A percentile compares a stretch with the other conserved stretches of the same genome.
Conservation (phyloP, 2,888 invertebrate species). For the Cryptus armator region DNA sequence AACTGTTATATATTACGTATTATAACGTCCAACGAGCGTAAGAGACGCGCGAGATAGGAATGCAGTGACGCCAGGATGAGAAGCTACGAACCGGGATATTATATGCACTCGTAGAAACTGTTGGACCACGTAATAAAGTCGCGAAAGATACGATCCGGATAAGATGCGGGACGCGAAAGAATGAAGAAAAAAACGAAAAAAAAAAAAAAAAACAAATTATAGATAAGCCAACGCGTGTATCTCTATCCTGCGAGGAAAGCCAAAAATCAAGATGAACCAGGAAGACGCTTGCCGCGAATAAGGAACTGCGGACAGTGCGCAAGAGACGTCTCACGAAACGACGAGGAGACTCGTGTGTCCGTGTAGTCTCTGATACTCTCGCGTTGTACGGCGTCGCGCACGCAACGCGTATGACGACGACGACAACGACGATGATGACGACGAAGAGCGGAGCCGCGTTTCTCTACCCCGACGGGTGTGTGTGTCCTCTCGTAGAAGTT, state of each 20-base stretch:
- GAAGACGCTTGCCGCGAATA: constrained; percentile 12
- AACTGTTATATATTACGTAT: constrained; percentile 26
- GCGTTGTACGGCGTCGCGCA: background rate
- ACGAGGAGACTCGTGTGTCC: background rate
- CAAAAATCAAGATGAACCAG: constrained; percentile 32
- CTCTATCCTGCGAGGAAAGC: background rate
- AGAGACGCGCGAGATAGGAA: background rate
- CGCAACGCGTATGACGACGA: constrained; percentile 12
- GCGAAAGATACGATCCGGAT: background rate
- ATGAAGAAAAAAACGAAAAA: background rate
- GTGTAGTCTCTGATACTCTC: background rate
- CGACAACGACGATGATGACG: constrained; percentile 1
- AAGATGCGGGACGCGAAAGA: background rate
- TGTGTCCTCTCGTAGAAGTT: constrained; percentile 25
- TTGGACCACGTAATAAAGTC: background rate
- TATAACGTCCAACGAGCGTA: constrained; percentile 4
- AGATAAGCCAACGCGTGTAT: background rate
- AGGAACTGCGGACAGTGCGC: constrained; percentile 14
- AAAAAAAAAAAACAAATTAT: background rate
- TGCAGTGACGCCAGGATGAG: constrained; percentile 6
- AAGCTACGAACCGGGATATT: background rate
- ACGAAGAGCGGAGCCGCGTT: background rate
- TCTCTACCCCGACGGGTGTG: background rate
- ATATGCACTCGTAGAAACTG: constrained; percentile 1
- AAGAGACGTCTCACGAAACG: constrained; percentile 23